Evolutionary conservation across 2,797 vertebrate genomes (phyloP).

Genomic region (Gallinago stenura): DNA sequence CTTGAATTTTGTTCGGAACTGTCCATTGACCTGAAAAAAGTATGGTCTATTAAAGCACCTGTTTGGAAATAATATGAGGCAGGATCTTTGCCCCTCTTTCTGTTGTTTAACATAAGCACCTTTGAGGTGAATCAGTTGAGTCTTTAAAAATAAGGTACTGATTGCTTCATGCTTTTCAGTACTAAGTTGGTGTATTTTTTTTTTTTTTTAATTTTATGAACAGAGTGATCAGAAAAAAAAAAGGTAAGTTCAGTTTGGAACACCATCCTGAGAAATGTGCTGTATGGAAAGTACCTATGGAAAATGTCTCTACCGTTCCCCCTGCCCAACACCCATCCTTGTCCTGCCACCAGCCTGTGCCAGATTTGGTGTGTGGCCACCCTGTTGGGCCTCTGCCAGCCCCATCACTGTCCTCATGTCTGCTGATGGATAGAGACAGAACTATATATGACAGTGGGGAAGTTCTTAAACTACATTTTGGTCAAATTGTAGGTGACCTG

Average conservation of each 20-base stretch:
- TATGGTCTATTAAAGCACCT: neutral
- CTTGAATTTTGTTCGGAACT: neutral
- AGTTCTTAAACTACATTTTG: neutral
- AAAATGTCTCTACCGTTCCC: neutral
- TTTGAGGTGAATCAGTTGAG: neutral
- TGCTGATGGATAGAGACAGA: neutral
- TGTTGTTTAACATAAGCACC: neutral
- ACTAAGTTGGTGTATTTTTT: fast-evolving
- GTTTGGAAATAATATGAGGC: neutral
- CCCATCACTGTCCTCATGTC: neutral
- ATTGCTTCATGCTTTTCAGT: neutral
- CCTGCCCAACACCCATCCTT: neutral
- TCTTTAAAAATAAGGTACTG: neutral
- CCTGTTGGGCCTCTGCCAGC: neutral
- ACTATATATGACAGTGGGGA: neutral
- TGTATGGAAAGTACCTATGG: neutral
- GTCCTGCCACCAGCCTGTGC: fast-evolving
- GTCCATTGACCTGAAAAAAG: neutral
- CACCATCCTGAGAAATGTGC: neutral
- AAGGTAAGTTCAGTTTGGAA: neutral
- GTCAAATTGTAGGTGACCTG: neutral
- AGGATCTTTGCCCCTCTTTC: neutral
- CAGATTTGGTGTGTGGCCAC: fast-evolving
- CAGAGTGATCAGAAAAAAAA: neutral
- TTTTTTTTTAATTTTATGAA: neutral